A percentile compares a stretch with the other conserved stretches of the same genome.
Evolutionary conservation across 2,888 invertebrate genomes (phyloP).

Genomic region (Linnaemya tessellans): DNA sequence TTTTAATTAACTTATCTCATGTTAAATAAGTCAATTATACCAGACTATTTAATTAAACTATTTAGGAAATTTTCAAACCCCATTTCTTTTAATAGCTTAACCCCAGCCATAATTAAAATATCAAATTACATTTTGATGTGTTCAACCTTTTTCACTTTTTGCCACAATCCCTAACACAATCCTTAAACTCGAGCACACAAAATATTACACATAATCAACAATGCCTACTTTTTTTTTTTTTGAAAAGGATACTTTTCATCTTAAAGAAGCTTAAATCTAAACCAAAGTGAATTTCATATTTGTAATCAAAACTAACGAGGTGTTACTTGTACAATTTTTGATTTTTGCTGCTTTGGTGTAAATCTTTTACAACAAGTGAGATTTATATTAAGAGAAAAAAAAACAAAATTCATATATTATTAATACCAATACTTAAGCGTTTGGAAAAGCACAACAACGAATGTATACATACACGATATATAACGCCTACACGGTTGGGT

Average conservation of each 20-base stretch:
- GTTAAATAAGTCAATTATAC: not conserved
- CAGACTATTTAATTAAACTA: not conserved
- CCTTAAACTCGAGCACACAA: not conserved
- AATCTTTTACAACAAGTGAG: not conserved
- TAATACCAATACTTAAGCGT: not conserved
- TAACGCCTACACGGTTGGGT: slow-evolving; percentile 2
- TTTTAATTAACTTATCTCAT: not conserved
- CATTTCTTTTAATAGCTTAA: not conserved
- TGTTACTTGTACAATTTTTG: slow-evolving; percentile 12
- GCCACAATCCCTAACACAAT: not conserved
- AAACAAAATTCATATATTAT: not conserved
- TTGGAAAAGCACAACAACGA: not conserved
- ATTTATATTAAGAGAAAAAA: not conserved
- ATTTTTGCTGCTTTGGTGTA: not conserved
- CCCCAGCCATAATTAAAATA: slow-evolving; percentile 7
- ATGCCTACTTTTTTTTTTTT: not conserved
- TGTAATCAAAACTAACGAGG: slow-evolving; percentile 57
- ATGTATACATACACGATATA: slow-evolving; percentile 3
- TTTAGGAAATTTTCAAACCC: not conserved
- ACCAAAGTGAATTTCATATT: slow-evolving; percentile 33
- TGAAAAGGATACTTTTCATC: not conserved
- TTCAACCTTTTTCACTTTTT: not conserved
- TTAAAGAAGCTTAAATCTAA: not conserved
- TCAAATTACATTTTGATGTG: slow-evolving; percentile 24
- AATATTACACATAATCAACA: not conserved